Percentiles rank a stretch among this genome's conserved stretches.
These are phyloP conservation scores for Furcula furcula DNA, from an alignment of 2,888 invertebrate species.

Conservation along the genomic window DNA sequence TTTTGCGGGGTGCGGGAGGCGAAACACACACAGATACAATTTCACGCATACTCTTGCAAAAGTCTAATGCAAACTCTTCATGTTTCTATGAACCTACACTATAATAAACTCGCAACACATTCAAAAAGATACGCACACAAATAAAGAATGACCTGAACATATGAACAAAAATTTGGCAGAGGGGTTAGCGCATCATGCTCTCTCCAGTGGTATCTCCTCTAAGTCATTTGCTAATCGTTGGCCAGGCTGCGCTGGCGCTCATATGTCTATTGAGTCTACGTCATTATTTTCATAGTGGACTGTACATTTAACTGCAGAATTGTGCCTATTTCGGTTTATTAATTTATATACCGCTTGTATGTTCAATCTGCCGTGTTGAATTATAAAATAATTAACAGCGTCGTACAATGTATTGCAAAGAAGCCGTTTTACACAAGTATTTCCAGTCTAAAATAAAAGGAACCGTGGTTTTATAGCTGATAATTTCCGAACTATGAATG, in stretches of 20 bases:
- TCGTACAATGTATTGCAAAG: conserved; percentile 44
- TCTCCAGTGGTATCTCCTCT: too few relatives aligned
- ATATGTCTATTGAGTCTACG: conserved; percentile 24
- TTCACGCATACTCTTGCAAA: too few relatives aligned
- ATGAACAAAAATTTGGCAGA: too few relatives aligned
- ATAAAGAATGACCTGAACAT: too few relatives aligned
- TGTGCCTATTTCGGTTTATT: conserved; percentile 18
- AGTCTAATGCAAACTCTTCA: too few relatives aligned
- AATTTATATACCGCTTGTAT: conserved; percentile 18
- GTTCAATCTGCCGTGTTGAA: conserved; percentile 15
- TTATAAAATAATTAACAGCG: conserved; percentile 47
- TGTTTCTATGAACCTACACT: too few relatives aligned
- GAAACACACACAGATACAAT: too few relatives aligned
- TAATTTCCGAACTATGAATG: conserved; percentile 78
- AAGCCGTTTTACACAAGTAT: conserved; percentile 58
- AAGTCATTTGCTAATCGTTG: conserved; percentile 49
- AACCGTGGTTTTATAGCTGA: conserved; percentile 71
- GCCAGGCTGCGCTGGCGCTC: conserved; percentile 28
- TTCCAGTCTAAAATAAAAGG: conserved; percentile 67
- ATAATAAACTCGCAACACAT: too few relatives aligned
- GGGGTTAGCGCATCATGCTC: too few relatives aligned
- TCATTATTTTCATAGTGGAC: conserved; percentile 19
- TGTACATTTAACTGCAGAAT: conserved; percentile 19
- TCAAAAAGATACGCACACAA: too few relatives aligned
- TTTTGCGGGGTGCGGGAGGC: too few relatives aligned